Base-by-base conservation (phyloP, 2,888 invertebrate genomes). In the Mechanitis mazaeus region DNA sequence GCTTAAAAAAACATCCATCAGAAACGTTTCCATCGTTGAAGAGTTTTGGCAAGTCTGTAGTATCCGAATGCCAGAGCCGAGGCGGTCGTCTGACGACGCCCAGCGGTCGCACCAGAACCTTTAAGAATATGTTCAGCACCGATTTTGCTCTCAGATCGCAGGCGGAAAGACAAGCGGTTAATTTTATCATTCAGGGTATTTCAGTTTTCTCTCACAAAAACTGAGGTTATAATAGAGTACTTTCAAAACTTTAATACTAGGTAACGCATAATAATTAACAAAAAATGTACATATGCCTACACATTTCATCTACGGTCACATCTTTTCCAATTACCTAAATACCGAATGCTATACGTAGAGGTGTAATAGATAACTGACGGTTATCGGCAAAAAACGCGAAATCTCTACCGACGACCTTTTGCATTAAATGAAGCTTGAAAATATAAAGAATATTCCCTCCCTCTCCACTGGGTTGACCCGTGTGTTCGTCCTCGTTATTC, bases 131-230 rank as follows among this genome's bases (percentile, higher is more conserved):
- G 71, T 12, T 53, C 71, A 72, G 80, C 73, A 60, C 67, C 28
- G 71, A 80, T 73, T 56, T 59, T 61, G 72, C 70, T 33, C 74
- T 66, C 38, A 72, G 75, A 50, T 65, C 84, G 54, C 85, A 83
- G 46, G 84, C 89, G 1, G 81, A 85, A 69, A 69, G 91, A 33
- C 91, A 90, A 74, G 91, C 91, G 0, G 72, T 91, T 68, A 91
- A 91, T 74, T 91, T 89, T 64, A 65, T 90, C 3, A 80, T 91
- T 42, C 91, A 91, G 80, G 91, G 91, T 85, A 56, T 33, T 31
- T 33, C 33, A 3, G 3, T 12, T 56, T 6, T 46, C 31, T 42
- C 7, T 42, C 9, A 42, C 6, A 42, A 20, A 20, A 20, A 20
- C 20, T 20, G 20, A 20, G 20, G 20, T 20, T 20, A 20, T 20